Evolutionary conservation across 1,140 invertebrate genomes (phyloP), one percentile per base, ranked within the genome.

Genomic region (Diorhabda carinulata): DNA sequence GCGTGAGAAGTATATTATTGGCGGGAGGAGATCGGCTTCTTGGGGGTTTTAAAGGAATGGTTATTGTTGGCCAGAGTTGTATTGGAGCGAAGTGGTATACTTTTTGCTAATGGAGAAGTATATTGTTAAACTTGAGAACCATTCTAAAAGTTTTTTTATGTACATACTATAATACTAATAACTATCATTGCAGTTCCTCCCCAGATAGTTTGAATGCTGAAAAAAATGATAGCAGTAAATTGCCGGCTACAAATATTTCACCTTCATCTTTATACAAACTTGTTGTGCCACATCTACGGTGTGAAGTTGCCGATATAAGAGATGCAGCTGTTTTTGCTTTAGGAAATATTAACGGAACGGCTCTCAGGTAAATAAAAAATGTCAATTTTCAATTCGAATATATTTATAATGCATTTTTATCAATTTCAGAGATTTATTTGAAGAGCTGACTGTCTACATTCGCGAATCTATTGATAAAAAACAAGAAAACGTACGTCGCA

Each of bases 391-490:
- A 7, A 41, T 59, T 59, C 58, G 5, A 2, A 2, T 52, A 52
- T 9, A 52, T 52, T 8, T 8, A 52, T 52, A 0, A 52, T 52
- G 47, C 3, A 52, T 52, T 52, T 52, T 52, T 61, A 56, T 73
- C 25, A 5, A 65, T 76, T 79, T 41, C 78, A 98, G 96, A 79
- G 96, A 98, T 84, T 84, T 99, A 56, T 93, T 99, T 88, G 97
- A 99, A 78, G 98, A 99, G 83, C 79, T 99, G 40, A 87, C 94
- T 6, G 87, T 91, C 3, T 91, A 94, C 71, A 91, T 99, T 63
- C 89, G 96, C 43, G 98, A 99, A 82, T 95, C 96, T 2, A 92
- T 98, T n/a, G 98, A 99, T 81, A 87, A 95, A 42, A 99, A 99
- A 80, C 93, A 98, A 81, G 98, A 99, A 81, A 99, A 97, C 78